A percentile compares a stretch with the other conserved stretches of the same genome.
Conservation (phyloP, 2,797 vertebrate species). For the Lagorchestes hirsutus region DNA sequence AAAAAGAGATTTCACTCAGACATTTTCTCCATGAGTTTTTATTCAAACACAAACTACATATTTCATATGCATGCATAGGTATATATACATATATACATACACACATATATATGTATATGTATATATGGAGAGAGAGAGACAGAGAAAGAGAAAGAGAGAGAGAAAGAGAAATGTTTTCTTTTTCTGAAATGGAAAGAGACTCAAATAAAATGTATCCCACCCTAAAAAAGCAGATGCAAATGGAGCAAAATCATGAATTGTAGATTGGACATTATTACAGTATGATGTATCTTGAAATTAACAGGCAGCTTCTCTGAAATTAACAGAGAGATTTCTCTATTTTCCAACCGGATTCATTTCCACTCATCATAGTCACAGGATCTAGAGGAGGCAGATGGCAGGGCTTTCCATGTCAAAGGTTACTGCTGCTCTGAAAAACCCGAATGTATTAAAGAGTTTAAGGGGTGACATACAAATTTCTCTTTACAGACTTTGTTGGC, state of each 20-base stretch:
- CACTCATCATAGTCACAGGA: slow-evolving; percentile 62
- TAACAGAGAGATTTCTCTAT: slow-evolving; percentile 75
- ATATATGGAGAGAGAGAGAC: too few species aligned
- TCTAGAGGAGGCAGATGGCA: slow-evolving; percentile 42
- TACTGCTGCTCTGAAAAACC: slow-evolving; percentile 50
- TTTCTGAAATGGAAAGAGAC: slow-evolving; percentile 52
- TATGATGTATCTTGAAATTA: slow-evolving; percentile 67
- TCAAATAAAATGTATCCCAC: slow-evolving; percentile 66
- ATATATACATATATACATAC: fast-evolving
- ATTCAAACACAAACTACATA: slow-evolving; percentile 62
- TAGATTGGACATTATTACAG: slow-evolving; percentile 63
- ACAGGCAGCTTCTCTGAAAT: slow-evolving; percentile 78
- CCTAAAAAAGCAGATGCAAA: slow-evolving; percentile 43
- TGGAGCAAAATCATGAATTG: background rate
- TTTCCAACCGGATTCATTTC: slow-evolving; percentile 65
- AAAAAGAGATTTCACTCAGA: slow-evolving; percentile 76
- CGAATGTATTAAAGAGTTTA: slow-evolving; percentile 63
- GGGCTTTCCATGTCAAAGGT: slow-evolving; percentile 69
- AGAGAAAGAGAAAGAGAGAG: too few species aligned
- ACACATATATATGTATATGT: too few species aligned
- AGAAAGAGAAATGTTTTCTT: slow-evolving; percentile 62
- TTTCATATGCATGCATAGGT: slow-evolving; percentile 46
- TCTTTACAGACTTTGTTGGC: background rate
- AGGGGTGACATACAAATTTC: slow-evolving; percentile 52
- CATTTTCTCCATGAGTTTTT: slow-evolving; percentile 66